Evolutionary conservation across 2,888 invertebrate genomes (phyloP), one percentile per base, ranked within the genome.

Genomic region (Heliconius sara): DNA sequence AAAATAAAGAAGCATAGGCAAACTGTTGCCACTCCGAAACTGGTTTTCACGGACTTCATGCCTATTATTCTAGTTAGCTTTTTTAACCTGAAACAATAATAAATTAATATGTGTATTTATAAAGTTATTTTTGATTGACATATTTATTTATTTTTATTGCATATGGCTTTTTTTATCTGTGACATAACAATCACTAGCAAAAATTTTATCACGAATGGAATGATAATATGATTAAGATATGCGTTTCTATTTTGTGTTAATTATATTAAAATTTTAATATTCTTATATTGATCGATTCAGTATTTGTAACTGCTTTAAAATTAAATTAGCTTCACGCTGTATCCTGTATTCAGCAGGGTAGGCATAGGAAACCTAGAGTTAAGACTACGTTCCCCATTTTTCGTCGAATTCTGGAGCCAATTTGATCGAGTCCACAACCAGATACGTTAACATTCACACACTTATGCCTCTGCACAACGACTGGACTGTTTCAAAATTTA

Each of bases 1-100:
- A 81, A 66, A 39, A 78, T 79, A 66, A 82, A 66, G 27, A 81
- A 73, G n/a, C 73, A 78, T 25, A 81, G 76, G 79, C 76, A 76
- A 71, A 86, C 80, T 52, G 83, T 85, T 71, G 89, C 78, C 68
- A 87, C 60, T 63, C 84, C 82, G 6, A 89, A 80, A 43, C 86
- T 81, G 81, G 89, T 82, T 84, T 89, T 90, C 43, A 89, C 81
- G 76, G 89, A 90, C 79, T 85, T 89, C 87, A 89, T 89, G 68
- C 83, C 89, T 72, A 82, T 71, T 84, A 87, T 88, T 77, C 89
- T 88, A 73, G 84, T 84, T 13, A 88, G 75, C 84, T 89, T 90
- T 82, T 87, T 89, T 80, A 90, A 74, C 81, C 93, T 93, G 88
- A 79, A 92, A 90, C 39, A 34, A 66, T 25, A 43, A 13, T 60